phyloP scores from a whole-genome alignment of 1,140 invertebrate species.

The Caenorhabditis elegans region DNA sequence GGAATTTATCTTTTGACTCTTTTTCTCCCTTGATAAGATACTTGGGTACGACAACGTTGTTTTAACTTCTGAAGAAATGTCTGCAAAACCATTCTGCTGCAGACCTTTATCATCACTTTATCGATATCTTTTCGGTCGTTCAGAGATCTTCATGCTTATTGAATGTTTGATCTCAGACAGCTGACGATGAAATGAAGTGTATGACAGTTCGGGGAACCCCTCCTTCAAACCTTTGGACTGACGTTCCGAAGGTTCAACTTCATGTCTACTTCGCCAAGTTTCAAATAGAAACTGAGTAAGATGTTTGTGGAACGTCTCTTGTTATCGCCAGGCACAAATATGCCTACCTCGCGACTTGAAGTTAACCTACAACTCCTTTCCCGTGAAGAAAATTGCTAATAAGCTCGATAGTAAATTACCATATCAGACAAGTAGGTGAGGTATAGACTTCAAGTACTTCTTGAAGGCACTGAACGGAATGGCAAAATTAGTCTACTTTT shows the following conservation, averaged over 20 bases:
- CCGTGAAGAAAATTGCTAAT: too few species aligned
- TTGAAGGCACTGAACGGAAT: too few species aligned
- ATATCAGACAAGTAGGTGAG: too few species aligned
- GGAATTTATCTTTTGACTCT: not conserved
- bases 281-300: too few species aligned
- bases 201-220: not conserved
- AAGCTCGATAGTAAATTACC: too few species aligned
- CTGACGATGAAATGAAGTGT: not conserved
- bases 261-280: too few species aligned
- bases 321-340: too few species aligned
- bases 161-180: constrained; percentile 4
- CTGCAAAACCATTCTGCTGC: not conserved
- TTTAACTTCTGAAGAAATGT: not conserved
- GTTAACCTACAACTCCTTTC: too few species aligned
- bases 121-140: not conserved
- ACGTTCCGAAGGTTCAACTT: not conserved
- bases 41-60: not conserved
- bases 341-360: too few species aligned
- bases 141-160: not conserved
- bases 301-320: too few species aligned
- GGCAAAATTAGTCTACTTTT: too few species aligned
- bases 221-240: not conserved
- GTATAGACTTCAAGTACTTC: too few species aligned
- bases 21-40: not conserved
- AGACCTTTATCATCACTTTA: not conserved